These are phyloP conservation scores for Otolemur garnettii DNA, from an alignment of 2,113 vertebrate species.

Conservation along the genomic window DNA sequence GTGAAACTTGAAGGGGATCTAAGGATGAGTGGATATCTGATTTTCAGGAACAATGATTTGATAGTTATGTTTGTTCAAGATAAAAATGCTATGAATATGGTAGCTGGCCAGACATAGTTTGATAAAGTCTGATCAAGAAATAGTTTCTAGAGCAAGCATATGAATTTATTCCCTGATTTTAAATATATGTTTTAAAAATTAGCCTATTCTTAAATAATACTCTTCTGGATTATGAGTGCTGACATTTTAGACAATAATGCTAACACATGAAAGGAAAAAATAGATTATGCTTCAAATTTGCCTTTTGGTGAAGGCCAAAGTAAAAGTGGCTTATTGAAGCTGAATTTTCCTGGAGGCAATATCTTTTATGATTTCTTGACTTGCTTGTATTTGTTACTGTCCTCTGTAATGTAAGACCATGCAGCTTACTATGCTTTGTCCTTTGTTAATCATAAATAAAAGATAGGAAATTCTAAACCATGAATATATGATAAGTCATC, in stretches of 20 bases:
- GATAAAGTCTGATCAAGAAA: conserved; percentile 6
- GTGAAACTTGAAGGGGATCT: background rate
- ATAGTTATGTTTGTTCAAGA: conserved; percentile 9
- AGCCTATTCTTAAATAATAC: background rate
- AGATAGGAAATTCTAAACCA: conserved; percentile 68
- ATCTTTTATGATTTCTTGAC: conserved; percentile 37
- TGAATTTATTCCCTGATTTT: background rate
- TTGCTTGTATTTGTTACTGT: conserved; percentile 37
- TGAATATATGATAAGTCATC: conserved; percentile 51
- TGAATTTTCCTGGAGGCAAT: conserved; percentile 30
- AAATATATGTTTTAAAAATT: conserved; percentile 48
- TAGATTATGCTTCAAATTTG: background rate
- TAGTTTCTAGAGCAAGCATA: background rate
- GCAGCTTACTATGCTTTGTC: background rate
- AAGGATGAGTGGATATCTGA: background rate
- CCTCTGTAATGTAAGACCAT: conserved; percentile 63
- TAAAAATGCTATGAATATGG: background rate
- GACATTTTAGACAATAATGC: background rate
- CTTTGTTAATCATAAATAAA: background rate
- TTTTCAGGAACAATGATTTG: conserved; percentile 37
- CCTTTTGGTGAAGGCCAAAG: background rate
- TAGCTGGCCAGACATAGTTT: background rate
- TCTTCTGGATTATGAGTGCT: background rate
- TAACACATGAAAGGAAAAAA: conserved; percentile 10
- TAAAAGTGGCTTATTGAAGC: conserved; percentile 13